Evolutionary conservation across 2,113 vertebrate genomes (phyloP), one percentile per base, ranked within the genome.

Genomic region (Pluvianellus socialis): DNA sequence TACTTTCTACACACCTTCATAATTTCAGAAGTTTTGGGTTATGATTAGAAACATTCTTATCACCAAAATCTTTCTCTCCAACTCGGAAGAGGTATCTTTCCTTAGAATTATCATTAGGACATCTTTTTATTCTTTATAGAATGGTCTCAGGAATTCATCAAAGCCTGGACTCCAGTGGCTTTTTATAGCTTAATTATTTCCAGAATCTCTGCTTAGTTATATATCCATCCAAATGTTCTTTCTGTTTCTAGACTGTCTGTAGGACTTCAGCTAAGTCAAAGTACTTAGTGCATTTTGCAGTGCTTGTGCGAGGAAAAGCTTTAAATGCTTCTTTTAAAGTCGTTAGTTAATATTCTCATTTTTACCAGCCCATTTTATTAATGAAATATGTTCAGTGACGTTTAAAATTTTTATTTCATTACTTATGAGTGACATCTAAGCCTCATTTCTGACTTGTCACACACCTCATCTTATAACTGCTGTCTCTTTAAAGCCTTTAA

Each of bases 111-210:
- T 44, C 40, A 53, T 70, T 83, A 79, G 16, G 74, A 68, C 12
- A 28, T 91, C 12, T 61, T 91, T 50, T 73, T 67, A 52, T 84
- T 95, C 66, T 45, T 76, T 80, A 30, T 20, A 53, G 44, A 83
- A 70, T 13, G 8, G 70, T 63, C 66, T 82, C 53, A 67, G 42
- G 33, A 86, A 92, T 87, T 86, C 61, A 56, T 94, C 61, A 74
- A 92, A 55, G 47, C 50, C 52, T 58, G 58, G 26, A 80, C 33
- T 92, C 45, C 33, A 76, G 26, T 84, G 71, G 59, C 61, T 96
- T 89, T 96, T 94, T 88, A 87, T 73, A 80, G 72, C 53, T 88
- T 30, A 90, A 84, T 84, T 90, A 84, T 86, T 97, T 96, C 61
- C 80, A 96, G 73, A 94, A 91, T 93, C 61, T 92, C 55, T 83